Conservation (phyloP, 2,888 invertebrate genomes). For the Drosophila emarginata region DNA sequence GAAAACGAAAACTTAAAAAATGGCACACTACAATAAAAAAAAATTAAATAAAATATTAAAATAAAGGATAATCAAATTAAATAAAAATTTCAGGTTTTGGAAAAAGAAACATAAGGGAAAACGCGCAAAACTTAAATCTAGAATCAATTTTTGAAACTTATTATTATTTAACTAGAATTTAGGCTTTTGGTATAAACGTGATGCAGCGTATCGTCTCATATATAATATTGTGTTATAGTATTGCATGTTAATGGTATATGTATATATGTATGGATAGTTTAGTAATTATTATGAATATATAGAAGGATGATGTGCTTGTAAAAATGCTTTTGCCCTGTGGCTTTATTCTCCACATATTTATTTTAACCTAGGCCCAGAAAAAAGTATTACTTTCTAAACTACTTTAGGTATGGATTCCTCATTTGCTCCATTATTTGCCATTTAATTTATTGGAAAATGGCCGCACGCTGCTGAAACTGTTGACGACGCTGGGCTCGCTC, state of each 20-base stretch:
- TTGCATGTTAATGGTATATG: constrained; percentile 24
- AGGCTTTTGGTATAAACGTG: constrained; percentile 68
- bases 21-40: constrained; percentile 11
- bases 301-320: constrained; percentile 43
- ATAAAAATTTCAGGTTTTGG: background rate
- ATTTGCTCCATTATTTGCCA: background rate
- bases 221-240: constrained; percentile 10
- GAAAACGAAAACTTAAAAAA: constrained; percentile 61
- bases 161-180: constrained; percentile 47
- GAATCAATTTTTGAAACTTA: constrained; percentile 23
- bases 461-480: constrained; percentile 94
- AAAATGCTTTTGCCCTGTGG: constrained; percentile 28
- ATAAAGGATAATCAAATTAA: constrained; percentile 10
- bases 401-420: constrained; percentile 26
- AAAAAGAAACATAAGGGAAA: constrained; percentile 15
- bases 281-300: constrained; percentile 34
- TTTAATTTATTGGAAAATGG: constrained; percentile 87
- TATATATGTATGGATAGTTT: constrained; percentile 40
- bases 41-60: constrained; percentile 11
- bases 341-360: constrained; percentile 31
- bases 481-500: constrained; percentile 91
- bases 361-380: constrained; percentile 68
- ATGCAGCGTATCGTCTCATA: constrained; percentile 15
- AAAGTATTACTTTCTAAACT: constrained; percentile 64
- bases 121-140: constrained; percentile 24